These are phyloP conservation scores for Tenthredo distinguenda DNA, from an alignment of 2,888 invertebrate genomes.

Conservation along the genomic window DNA sequence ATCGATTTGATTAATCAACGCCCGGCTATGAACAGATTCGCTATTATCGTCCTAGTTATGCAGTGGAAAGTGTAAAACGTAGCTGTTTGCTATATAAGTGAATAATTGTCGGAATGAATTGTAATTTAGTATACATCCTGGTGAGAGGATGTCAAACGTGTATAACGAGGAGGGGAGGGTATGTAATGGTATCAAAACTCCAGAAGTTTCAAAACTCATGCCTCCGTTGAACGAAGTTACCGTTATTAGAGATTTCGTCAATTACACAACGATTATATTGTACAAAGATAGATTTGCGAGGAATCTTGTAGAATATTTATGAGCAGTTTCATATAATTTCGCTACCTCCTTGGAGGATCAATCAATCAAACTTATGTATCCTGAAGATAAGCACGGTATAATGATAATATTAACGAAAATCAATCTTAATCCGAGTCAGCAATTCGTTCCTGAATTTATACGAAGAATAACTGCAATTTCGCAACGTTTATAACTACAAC, in stretches of 20 bases:
- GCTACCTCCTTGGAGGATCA: neutral
- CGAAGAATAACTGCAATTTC: neutral
- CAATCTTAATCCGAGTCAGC: neutral
- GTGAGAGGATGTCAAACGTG: constrained; percentile 7
- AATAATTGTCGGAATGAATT: neutral
- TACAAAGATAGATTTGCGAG: neutral
- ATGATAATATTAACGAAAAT: neutral
- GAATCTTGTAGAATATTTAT: constrained; percentile 4
- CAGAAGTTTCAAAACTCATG: constrained; percentile 3
- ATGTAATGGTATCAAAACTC: constrained; percentile 9
- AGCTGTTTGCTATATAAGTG: neutral
- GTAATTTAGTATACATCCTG: constrained; percentile 3
- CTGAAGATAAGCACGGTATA: neutral
- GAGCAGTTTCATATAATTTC: constrained; percentile 5
- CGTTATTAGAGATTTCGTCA: neutral
- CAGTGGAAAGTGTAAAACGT: neutral
- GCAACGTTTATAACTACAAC: neutral
- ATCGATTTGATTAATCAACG: neutral
- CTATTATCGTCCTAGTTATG: neutral
- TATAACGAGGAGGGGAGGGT: neutral
- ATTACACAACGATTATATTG: neutral
- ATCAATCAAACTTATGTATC: neutral
- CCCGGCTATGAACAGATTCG: neutral
- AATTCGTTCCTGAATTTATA: neutral
- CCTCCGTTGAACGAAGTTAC: neutral